phyloP scores from a whole-genome alignment of 2,888 invertebrate genomes.

The Napeogenes sylphis region DNA sequence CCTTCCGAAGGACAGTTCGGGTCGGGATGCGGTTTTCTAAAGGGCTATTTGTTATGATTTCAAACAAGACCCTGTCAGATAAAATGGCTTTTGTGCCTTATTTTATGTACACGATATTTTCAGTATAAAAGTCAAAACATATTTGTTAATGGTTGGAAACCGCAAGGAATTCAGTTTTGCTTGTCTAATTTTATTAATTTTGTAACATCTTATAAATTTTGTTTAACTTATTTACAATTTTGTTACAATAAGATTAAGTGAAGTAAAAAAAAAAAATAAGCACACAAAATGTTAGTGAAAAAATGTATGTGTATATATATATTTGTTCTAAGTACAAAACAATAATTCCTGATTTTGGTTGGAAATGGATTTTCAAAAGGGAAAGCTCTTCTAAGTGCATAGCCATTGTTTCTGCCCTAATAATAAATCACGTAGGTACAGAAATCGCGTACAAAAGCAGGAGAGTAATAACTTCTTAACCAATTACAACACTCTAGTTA shows the following conservation, averaged over 20 bases:
- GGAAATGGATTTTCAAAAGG: constrained; percentile 7
- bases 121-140: constrained; percentile 43
- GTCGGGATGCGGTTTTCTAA: constrained; percentile 72
- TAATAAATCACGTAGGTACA: constrained; percentile 55
- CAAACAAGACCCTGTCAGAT: constrained; percentile 72
- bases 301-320: no score
- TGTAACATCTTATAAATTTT: constrained; percentile 15
- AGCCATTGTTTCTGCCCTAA: constrained; percentile 21
- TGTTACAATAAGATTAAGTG: no score
- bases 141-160: constrained; percentile 25
- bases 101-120: constrained; percentile 64
- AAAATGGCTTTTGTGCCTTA: constrained; percentile 71
- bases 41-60: constrained; percentile 76
- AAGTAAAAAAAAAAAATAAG: no score
- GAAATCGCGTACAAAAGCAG: constrained; percentile 56
- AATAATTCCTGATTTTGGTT: background rate
- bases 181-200: constrained; percentile 19
- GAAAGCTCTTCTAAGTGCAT: constrained; percentile 34
- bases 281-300: no score
- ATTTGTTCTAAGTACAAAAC: no score
- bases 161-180: constrained; percentile 13
- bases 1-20: constrained; percentile 70
- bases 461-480: constrained; percentile 64
- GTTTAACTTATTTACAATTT: no score
- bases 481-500: constrained; percentile 70